Base-by-base conservation (phyloP, 2,113 vertebrate species). In the human region DNA sequence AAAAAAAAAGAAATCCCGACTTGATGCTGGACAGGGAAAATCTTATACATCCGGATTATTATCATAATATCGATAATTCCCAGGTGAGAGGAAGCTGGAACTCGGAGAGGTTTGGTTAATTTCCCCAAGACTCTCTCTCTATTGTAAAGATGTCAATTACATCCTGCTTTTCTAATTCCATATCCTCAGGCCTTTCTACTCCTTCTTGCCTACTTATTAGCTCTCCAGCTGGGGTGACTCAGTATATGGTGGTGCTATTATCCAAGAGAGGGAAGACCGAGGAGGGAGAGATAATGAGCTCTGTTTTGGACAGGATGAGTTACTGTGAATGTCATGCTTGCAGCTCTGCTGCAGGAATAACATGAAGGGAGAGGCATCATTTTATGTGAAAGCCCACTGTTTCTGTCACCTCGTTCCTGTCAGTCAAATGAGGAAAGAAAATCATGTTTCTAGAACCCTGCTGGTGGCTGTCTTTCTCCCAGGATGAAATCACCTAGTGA, bases 341-440 rank as follows among this genome's bases (percentile, higher is more conserved):
- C 38, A 40, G 82, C 95, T 76, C 68, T 32, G 35, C 76, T 82
- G 17, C 32, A 35, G 81, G 91, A 64, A 80, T 93, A 57, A 43
- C 95, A 38, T 79, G 59, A 97, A 98, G 70, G 96, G 25, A 97
- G 86, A 94, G 91, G 70, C 76, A 59, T 89, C 79, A 30, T 97
- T 98, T 98, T 75, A 5, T 9, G 84, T 61, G 73, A 45, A 50
- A 94, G 68, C 86, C 73, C 91, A 76, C 94, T 92, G 96, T 82
- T 87, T 75, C 93, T 97, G 96, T 98, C 97, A 96, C 93, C 90
- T 97, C n/a, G 22, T 89, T 88, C 97, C 97, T 97, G 81, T 96
- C 97, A 97, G 86, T 93, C 94, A 98, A 93, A 85, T 27, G n/a
- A 96, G 83, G 91, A 92, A 92, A 97, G 85, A 81, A 97, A 96